These are phyloP conservation scores for Nothocercus nigrocapillus DNA, from an alignment of 2,113 vertebrate species.

Conservation along the genomic window DNA sequence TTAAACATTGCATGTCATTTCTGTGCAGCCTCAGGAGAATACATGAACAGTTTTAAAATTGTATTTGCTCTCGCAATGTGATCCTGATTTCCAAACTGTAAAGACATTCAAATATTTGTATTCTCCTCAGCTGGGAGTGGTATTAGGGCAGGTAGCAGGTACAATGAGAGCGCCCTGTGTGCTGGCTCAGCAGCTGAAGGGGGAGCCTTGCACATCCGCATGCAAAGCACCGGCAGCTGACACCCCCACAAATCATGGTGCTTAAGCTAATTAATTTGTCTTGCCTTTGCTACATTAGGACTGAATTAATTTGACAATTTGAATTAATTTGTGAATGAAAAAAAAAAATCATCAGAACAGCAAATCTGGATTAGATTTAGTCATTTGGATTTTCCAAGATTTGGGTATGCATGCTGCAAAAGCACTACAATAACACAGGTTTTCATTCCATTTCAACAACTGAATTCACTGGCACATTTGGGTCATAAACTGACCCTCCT, in stretches of 20 bases:
- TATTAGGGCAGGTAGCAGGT: not conserved
- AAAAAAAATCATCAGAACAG: not conserved
- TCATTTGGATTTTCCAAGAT: not conserved
- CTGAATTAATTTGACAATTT: conserved; percentile 12
- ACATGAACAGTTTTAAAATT: not conserved
- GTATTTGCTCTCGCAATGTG: not conserved
- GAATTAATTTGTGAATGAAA: conserved; percentile 1
- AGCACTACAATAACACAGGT: not conserved
- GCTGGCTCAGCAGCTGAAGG: not conserved
- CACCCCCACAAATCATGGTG: not conserved
- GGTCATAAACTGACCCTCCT: conserved; percentile 58
- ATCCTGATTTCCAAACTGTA: not conserved
- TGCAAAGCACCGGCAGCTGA: not conserved
- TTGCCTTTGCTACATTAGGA: not conserved
- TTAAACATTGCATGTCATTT: not conserved
- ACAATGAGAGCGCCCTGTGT: not conserved
- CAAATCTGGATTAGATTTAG: conserved; percentile 23
- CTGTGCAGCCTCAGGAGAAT: not conserved
- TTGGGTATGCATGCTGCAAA: not conserved
- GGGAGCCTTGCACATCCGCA: not conserved
- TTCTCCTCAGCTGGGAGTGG: not conserved
- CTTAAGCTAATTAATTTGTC: conserved; percentile 22
- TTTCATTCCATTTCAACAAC: conserved; percentile 12
- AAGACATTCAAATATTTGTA: not conserved
- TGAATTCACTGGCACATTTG: not conserved